These are phyloP conservation scores for Parazoanthus atlanticus DNA, from an alignment of 92 coral and sea anemone species.

Conservation along the genomic window DNA sequence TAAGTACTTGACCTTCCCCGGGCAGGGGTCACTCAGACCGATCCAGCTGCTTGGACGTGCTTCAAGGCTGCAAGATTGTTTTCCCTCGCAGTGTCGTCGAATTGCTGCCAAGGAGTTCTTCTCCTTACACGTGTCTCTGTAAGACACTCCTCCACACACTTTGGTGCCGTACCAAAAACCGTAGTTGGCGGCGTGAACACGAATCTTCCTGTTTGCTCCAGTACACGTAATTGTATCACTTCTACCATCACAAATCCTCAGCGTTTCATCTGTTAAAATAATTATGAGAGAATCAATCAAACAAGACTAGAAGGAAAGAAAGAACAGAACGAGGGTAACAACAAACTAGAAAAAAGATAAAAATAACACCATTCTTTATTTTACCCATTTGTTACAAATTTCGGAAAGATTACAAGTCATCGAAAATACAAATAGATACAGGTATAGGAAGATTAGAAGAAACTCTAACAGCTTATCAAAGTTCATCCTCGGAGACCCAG, in stretches of 20 bases:
- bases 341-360: too few species aligned
- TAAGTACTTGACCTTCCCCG: not conserved
- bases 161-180: slow-evolving; percentile 15
- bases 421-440: too few species aligned
- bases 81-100: slow-evolving; percentile 33
- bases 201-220: slow-evolving; percentile 2
- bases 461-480: too few species aligned
- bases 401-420: too few species aligned
- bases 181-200: slow-evolving; percentile 27
- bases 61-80: not conserved
- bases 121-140: slow-evolving; percentile 10
- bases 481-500: too few species aligned
- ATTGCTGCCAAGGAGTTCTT: slow-evolving; percentile 2
- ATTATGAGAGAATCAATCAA: too few species aligned
- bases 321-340: too few species aligned
- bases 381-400: too few species aligned
- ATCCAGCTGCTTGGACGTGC: slow-evolving; percentile 28
- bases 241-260: slow-evolving; percentile 14
- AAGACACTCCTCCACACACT: not conserved
- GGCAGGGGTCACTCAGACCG: slow-evolving; percentile 12
- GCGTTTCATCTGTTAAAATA: slow-evolving; percentile 1
- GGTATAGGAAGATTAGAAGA: too few species aligned
- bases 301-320: too few species aligned
- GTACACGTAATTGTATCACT: not conserved
- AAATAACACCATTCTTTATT: too few species aligned